Conservation (phyloP, 2,797 vertebrate species). For the Bradypodion pumilum region DNA sequence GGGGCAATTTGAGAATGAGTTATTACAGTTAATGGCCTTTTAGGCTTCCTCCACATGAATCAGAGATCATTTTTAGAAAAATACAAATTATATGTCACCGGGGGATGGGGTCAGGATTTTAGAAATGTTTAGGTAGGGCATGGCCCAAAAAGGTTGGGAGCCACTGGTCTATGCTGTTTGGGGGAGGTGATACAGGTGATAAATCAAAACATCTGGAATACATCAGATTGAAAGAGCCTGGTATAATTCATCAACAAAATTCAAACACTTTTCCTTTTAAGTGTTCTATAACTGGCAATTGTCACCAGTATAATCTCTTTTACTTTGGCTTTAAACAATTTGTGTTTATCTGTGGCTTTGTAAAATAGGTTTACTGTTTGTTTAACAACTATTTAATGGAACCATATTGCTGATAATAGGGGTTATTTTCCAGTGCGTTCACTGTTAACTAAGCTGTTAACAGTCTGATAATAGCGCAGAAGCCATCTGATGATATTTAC, state of each 20-base stretch:
- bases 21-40: no score
- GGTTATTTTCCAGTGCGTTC: slow-evolving; percentile 50
- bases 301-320: neutral
- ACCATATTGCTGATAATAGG: slow-evolving; percentile 52
- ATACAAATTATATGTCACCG: no score
- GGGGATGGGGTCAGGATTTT: no score
- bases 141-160: neutral
- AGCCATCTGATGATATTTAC: slow-evolving; percentile 60
- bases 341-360: slow-evolving; percentile 39
- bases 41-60: no score
- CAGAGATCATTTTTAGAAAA: no score
- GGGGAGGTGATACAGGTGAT: neutral
- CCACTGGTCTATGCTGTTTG: no score
- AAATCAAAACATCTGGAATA: neutral
- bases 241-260: neutral
- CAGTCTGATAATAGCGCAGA: slow-evolving; percentile 49
- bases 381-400: slow-evolving; percentile 49
- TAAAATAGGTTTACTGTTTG: slow-evolving; percentile 39
- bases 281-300: neutral
- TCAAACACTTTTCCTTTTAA: neutral
- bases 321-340: slow-evolving; percentile 28
- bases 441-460: slow-evolving; percentile 54
- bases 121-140: no score
- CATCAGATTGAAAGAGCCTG: accelerated
- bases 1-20: no score